Conservation (phyloP, 23 tunicate genomes). For the Ascidia mentula region DNA sequence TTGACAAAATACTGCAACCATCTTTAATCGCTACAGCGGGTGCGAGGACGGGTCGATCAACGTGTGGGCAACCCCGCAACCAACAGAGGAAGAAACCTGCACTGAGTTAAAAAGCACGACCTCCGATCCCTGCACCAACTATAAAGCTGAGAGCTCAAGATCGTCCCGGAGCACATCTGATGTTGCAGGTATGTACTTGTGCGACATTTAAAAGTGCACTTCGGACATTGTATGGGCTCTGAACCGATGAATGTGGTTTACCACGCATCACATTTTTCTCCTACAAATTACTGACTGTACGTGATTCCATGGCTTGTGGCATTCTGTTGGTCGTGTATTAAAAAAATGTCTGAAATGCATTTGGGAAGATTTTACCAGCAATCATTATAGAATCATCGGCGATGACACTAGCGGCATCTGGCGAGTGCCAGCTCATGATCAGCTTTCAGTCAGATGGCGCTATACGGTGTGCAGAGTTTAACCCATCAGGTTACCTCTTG, state of each 20-base stretch:
- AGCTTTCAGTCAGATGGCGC: slow-evolving; percentile 28
- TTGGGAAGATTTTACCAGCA: no score
- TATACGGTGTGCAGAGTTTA: slow-evolving; percentile 26
- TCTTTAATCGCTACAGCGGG: slow-evolving; percentile 32
- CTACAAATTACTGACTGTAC: no score
- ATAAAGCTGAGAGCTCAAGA: slow-evolving; percentile 3
- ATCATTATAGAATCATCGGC: not conserved
- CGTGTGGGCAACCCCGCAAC: slow-evolving; percentile 48
- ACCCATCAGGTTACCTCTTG: slow-evolving; percentile 32
- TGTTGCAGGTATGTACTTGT: slow-evolving; percentile 36
- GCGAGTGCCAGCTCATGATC: slow-evolving; percentile 1
- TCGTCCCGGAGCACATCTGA: slow-evolving; percentile 37
- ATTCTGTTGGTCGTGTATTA: no score
- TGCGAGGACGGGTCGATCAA: slow-evolving; percentile 55
- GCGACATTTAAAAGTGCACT: no score
- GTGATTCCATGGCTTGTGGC: no score
- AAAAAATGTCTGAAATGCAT: no score
- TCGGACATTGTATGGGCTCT: no score
- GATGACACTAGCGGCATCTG: not conserved
- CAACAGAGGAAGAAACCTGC: slow-evolving; percentile 16
- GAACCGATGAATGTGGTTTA: no score
- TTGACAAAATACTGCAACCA: no score
- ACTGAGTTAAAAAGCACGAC: slow-evolving; percentile 25
- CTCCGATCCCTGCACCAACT: slow-evolving; percentile 39
- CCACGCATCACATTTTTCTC: no score